Conservation (phyloP, 2,797 vertebrate genomes). For the Podarcis lilfordi region DNA sequence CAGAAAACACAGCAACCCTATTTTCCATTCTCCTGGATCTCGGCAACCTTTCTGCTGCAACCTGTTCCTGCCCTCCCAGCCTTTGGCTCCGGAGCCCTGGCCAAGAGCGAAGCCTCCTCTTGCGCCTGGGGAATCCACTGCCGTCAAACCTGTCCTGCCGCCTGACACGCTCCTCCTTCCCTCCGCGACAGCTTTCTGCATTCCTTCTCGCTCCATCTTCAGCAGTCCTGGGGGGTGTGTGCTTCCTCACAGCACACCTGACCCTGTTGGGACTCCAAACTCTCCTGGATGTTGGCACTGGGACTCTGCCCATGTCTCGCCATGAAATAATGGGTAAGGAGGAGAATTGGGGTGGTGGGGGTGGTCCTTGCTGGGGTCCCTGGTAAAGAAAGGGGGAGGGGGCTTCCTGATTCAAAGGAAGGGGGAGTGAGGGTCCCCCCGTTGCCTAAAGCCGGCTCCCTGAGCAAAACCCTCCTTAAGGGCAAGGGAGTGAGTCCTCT, state of each 20-base stretch:
- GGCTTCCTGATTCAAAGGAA: too few relatives aligned
- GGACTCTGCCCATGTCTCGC: too few relatives aligned
- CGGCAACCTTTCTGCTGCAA: neutral
- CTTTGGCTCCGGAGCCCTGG: neutral
- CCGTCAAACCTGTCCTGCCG: conserved; percentile 12
- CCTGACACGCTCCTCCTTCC: neutral
- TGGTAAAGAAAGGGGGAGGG: too few relatives aligned
- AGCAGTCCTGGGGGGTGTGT: neutral
- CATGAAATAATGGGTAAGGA: neutral
- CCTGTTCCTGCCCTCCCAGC: neutral
- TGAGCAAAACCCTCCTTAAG: too few relatives aligned
- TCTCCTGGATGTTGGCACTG: neutral
- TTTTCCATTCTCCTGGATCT: neutral
- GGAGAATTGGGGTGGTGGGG: neutral
- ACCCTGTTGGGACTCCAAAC: neutral
- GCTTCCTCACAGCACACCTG: neutral
- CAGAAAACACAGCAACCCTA: neutral
- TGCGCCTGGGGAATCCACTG: neutral
- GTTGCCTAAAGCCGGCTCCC: too few relatives aligned
- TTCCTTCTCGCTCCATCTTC: neutral
- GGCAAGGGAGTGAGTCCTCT: too few relatives aligned
- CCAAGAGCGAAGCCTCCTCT: neutral
- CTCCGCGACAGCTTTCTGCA: neutral
- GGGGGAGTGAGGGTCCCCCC: too few relatives aligned
- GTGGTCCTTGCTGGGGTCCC: neutral